Evolutionary conservation across 2,888 invertebrate genomes (phyloP), one percentile per base, ranked within the genome.

Genomic region (Amphipyra berbera): DNA sequence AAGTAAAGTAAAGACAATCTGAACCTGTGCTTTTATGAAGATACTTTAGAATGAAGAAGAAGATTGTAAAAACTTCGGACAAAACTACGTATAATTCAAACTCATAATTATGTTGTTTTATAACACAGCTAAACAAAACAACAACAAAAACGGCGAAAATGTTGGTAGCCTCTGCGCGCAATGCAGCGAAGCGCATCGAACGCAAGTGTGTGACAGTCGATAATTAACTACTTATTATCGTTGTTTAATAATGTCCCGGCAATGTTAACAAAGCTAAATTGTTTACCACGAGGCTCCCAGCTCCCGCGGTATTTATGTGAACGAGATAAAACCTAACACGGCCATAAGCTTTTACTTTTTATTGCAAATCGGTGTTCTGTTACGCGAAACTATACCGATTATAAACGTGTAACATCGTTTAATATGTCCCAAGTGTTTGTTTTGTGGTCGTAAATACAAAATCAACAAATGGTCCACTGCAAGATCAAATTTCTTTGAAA

Each of bases 151-250:
- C 14, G 0, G 27, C 38, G 48, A 79, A 81, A 84, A 81, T 71
- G 87, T 88, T 88, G 61, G 48, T 47, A 35, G 82, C 61, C 66
- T 61, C 74, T 71, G 79, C 13, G 8, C 42, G 35, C 58, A 57
- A 47, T 52, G 64, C 52, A 65, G 57, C 76, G 72, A 74, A 78
- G 65, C 76, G 78, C 83, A 63, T 80, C 77, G 81, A 79, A 81
- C 79, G 69, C 76, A 70, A 78, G 81, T 78, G 79, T 83, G 84
- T 84, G 88, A 86, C 88, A 85, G 82, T 85, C 86, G 82, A 89
- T 91, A 91, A 91, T 91, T 91, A 91, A 91, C 89, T 82, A 86
- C 87, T 85, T 89, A 90, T 89, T 90, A 89, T 83, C 82, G 85
- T 81, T 79, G 86, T 87, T 88, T 88, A 89, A 90, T 90, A 89